A percentile compares a stretch with the other conserved stretches of the same genome.
phyloP scores from a whole-genome alignment of 2,888 invertebrate genomes.

The Pseudoips prasinana region DNA sequence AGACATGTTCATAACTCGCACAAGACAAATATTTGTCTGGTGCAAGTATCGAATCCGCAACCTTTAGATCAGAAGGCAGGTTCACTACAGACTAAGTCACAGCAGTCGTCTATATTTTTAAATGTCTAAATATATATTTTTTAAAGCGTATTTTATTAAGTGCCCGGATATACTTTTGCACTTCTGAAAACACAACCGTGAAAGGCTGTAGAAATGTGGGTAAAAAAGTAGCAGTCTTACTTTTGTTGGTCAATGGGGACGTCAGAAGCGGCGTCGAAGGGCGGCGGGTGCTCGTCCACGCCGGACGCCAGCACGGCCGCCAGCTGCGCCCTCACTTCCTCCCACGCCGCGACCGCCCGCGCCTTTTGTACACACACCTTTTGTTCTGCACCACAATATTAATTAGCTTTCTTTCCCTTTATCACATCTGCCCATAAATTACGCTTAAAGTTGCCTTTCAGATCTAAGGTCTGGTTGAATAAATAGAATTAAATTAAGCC shows the following conservation, averaged over 20 bases:
- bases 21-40: too few species aligned
- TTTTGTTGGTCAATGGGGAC: constrained; percentile 94
- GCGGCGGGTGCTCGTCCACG: constrained; percentile 83
- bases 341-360: constrained; percentile 77
- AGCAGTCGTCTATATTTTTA: too few species aligned
- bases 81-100: too few species aligned
- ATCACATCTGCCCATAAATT: constrained; percentile 35
- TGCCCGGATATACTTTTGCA: too few species aligned
- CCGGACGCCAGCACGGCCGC: constrained; percentile 81
- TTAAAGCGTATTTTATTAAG: too few species aligned
- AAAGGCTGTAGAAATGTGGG: too few species aligned
- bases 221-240: constrained; percentile 65
- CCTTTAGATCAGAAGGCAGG: too few species aligned
- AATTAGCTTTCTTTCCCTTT: constrained; percentile 33
- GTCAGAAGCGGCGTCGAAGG: constrained; percentile 94
- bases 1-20: too few species aligned
- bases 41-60: too few species aligned
- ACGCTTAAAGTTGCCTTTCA: constrained; percentile 27
- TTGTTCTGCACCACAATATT: constrained; percentile 37
- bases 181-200: too few species aligned
- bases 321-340: constrained; percentile 83
- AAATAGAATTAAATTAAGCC: neutral
- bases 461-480: constrained; percentile 18
- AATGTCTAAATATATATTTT: too few species aligned
- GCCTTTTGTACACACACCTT: constrained; percentile 36